A percentile compares a stretch with the other conserved stretches of the same genome.
Conservation (phyloP, 2,797 vertebrate genomes). For the Euphonia xanthogaster region DNA sequence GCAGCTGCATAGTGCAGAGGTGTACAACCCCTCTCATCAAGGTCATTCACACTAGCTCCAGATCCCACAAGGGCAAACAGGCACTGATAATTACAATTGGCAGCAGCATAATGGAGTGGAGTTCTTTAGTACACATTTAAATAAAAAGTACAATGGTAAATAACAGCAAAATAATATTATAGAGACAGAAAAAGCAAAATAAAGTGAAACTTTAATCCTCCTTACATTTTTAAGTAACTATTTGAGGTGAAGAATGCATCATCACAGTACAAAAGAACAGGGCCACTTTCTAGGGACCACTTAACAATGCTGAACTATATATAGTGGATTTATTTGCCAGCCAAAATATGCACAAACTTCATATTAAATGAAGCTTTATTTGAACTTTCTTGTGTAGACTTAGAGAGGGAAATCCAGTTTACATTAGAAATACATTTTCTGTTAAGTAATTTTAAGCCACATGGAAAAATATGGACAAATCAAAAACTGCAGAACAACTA, state of each 20-base stretch:
- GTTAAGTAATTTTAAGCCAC: neutral
- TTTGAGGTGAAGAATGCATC: neutral
- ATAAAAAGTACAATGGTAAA: conserved; percentile 63
- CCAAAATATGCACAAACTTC: neutral
- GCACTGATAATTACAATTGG: conserved; percentile 99
- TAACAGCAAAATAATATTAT: conserved; percentile 29
- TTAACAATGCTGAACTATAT: neutral
- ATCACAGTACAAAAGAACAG: neutral
- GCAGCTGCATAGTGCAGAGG: conserved; percentile 97
- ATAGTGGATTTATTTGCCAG: neutral
- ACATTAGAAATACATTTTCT: neutral
- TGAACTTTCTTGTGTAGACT: neutral
- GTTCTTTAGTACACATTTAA: conserved; percentile 82
- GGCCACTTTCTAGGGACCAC: neutral
- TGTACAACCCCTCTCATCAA: conserved; percentile 93
- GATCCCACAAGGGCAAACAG: conserved; percentile 98
- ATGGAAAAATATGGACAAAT: neutral
- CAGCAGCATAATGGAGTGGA: conserved; percentile 96
- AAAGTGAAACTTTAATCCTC: conserved; percentile 32
- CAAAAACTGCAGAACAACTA: neutral
- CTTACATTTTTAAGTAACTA: neutral
- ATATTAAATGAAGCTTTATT: neutral
- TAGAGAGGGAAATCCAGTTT: neutral
- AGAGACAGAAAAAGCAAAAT: conserved; percentile 55
- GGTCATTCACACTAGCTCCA: conserved; percentile 95